Evolutionary conservation across 1,140 invertebrate genomes (phyloP).

Genomic region (Wasmannia auropunctata): DNA sequence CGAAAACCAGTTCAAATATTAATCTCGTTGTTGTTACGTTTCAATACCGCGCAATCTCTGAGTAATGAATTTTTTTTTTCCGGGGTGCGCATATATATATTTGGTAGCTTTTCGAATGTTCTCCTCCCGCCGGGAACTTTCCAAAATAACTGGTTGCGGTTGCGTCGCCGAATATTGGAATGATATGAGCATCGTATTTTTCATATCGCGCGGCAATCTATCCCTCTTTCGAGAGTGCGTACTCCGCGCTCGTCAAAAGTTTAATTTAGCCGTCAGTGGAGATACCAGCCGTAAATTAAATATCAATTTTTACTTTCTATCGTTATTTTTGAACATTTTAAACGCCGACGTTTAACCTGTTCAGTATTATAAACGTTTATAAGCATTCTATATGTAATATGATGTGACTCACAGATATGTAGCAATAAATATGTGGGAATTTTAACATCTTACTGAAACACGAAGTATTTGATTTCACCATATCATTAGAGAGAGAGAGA

Average conservation of each 20-base stretch:
- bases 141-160: constrained; percentile 65
- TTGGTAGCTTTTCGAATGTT: constrained; percentile 53
- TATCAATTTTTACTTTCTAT: constrained; percentile 52
- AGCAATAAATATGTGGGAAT: background rate
- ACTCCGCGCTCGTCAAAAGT: constrained; percentile 55
- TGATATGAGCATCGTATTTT: constrained; percentile 66
- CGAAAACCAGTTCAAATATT: constrained; percentile 62
- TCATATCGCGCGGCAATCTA: constrained; percentile 60
- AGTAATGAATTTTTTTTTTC: constrained; percentile 71
- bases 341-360: background rate
- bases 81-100: background rate
- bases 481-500: too few relatives aligned
- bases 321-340: constrained; percentile 12
- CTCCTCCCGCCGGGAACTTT: constrained; percentile 61
- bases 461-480: background rate
- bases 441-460: background rate
- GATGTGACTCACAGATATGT: background rate
- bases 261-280: constrained; percentile 63
- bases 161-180: constrained; percentile 63
- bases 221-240: background rate
- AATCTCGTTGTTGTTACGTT: constrained; percentile 49
- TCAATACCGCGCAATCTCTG: constrained; percentile 61
- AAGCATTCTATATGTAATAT: background rate
- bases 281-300: constrained; percentile 58
- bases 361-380: background rate